Evolutionary conservation across 2,797 vertebrate species (phyloP).

Genomic region (Epinephelus coioides): DNA sequence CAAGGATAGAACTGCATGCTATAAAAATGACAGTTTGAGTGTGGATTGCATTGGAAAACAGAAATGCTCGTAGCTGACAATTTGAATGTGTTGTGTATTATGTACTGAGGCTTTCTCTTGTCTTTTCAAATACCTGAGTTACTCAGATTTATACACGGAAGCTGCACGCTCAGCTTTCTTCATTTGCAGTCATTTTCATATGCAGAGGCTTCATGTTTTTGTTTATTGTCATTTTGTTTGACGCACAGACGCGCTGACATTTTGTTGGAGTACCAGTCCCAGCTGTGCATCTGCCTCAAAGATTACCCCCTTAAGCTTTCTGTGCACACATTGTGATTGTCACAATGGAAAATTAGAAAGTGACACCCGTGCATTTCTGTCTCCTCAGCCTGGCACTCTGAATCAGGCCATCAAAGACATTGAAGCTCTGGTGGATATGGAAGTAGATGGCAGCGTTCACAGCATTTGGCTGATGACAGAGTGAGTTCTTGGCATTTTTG

Average conservation of each 20-base stretch:
- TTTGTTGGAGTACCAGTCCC: slow-evolving; percentile 55
- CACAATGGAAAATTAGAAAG: slow-evolving; percentile 63
- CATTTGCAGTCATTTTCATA: slow-evolving; percentile 46
- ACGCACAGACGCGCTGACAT: slow-evolving; percentile 52
- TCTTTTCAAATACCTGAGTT: slow-evolving; percentile 41
- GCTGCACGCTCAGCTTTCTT: slow-evolving; percentile 48
- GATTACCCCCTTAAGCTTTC: slow-evolving; percentile 59
- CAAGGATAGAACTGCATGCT: slow-evolving; percentile 9
- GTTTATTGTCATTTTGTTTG: slow-evolving; percentile 63
- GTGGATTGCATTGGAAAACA: slow-evolving; percentile 7
- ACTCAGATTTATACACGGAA: slow-evolving; percentile 36
- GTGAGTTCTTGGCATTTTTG: slow-evolving; percentile 74
- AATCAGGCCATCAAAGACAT: slow-evolving; percentile 88
- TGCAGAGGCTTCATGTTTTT: slow-evolving; percentile 35
- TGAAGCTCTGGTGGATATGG: slow-evolving; percentile 71
- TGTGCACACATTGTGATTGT: slow-evolving; percentile 59
- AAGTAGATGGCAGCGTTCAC: slow-evolving; percentile 81
- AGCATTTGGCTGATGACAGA: slow-evolving; percentile 89
- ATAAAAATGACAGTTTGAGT: slow-evolving; percentile 16
- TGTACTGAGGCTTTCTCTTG: slow-evolving; percentile 9
- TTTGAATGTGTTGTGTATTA: slow-evolving; percentile 14
- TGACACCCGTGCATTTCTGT: slow-evolving; percentile 58
- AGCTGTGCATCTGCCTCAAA: slow-evolving; percentile 59
- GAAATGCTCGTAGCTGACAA: slow-evolving; percentile 21
- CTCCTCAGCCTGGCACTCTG: slow-evolving; percentile 86